Conservation (phyloP, 1,140 invertebrate species). For the Hylaeus volcanicus region DNA sequence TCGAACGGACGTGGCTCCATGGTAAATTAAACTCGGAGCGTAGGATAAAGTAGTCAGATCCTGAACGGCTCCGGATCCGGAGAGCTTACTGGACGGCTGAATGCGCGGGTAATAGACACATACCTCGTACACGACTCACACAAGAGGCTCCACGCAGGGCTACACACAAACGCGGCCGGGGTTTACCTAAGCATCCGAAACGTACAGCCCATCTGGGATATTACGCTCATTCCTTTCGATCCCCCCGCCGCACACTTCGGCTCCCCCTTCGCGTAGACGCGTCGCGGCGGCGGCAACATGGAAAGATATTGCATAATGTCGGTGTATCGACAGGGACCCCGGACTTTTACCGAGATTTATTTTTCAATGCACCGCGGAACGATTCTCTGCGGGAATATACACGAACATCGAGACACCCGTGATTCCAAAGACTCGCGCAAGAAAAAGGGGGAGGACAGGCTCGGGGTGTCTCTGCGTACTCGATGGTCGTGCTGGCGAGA, state of each 20-base stretch:
- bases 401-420: slow-evolving; percentile 20
- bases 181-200: slow-evolving; percentile 65
- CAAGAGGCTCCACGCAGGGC: slow-evolving; percentile 26
- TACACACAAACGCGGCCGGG: slow-evolving; percentile 39
- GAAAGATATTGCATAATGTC: slow-evolving; percentile 67
- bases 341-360: slow-evolving; percentile 68
- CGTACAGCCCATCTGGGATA: slow-evolving; percentile 61
- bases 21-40: slow-evolving; percentile 52
- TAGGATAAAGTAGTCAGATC: slow-evolving; percentile 56
- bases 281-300: slow-evolving; percentile 24
- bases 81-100: slow-evolving; percentile 23
- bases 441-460: slow-evolving; percentile 7
- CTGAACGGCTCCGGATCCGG: slow-evolving; percentile 33
- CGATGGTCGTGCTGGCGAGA: slow-evolving; percentile 26
- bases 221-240: slow-evolving; percentile 59
- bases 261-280: slow-evolving; percentile 15
- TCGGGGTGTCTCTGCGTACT: slow-evolving; percentile 5
- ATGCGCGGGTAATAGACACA: slow-evolving; percentile 46
- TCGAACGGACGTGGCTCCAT: slow-evolving; percentile 30
- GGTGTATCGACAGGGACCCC: slow-evolving; percentile 59
- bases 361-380: slow-evolving; percentile 63
- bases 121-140: slow-evolving; percentile 3
- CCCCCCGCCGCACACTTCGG: neutral
- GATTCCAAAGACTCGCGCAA: neutral
- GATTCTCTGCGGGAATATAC: slow-evolving; percentile 45